Evolutionary conservation across 2,113 vertebrate species (phyloP).

Genomic region (Periophthalmodon schlosseri): DNA sequence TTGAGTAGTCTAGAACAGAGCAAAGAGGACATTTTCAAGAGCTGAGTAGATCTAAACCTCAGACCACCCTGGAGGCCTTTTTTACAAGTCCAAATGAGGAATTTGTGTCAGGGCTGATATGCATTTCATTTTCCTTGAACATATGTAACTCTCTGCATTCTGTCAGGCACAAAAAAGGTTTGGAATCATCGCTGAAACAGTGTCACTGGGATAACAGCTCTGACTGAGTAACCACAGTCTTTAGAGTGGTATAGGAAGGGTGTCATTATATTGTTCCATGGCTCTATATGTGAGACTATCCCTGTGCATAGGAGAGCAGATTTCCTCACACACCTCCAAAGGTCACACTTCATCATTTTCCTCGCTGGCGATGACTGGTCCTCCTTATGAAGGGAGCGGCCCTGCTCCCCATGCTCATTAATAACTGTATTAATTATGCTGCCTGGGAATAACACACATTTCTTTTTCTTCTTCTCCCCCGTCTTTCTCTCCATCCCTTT

Average conservation of each 20-base stretch:
- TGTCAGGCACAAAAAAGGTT: conserved; percentile 59
- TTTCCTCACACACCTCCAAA: conserved; percentile 56
- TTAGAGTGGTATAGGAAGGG: conserved; percentile 54
- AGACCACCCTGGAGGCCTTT: conserved; percentile 60
- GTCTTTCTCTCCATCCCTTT: conserved; percentile 35
- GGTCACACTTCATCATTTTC: conserved; percentile 77
- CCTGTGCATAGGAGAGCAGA: background rate
- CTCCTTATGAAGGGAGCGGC: conserved; percentile 59
- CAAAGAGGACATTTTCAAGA: conserved; percentile 34
- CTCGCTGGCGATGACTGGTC: conserved; percentile 55
- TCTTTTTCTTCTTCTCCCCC: conserved; percentile 63
- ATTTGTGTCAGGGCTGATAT: conserved; percentile 25
- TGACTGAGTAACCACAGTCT: conserved; percentile 54
- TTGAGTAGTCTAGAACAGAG: conserved; percentile 19
- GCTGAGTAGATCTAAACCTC: conserved; percentile 41
- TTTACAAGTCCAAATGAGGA: conserved; percentile 46
- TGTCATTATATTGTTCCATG: conserved; percentile 52
- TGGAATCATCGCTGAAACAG: conserved; percentile 44
- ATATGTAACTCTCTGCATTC: conserved; percentile 39
- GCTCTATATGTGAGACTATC: conserved; percentile 47
- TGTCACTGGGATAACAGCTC: conserved; percentile 28
- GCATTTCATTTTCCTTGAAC: conserved; percentile 32
- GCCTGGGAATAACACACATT: conserved; percentile 73
- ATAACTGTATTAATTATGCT: conserved; percentile 76
- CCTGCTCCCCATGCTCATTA: conserved; percentile 70